These are phyloP conservation scores for Thera obeliscata DNA, from an alignment of 2,888 invertebrate genomes.

Conservation along the genomic window DNA sequence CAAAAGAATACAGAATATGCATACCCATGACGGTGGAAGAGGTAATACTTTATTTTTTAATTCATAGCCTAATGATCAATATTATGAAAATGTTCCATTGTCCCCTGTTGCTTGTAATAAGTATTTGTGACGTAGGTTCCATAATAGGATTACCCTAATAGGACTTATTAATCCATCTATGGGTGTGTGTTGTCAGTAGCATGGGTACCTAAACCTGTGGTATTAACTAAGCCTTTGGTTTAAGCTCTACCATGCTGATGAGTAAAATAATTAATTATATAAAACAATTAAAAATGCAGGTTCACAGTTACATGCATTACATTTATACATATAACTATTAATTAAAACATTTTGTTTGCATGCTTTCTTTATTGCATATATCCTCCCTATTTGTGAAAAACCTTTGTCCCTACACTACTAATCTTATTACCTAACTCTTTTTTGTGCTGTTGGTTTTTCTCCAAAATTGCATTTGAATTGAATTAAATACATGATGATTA, in stretches of 20 bases:
- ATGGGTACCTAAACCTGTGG: background rate
- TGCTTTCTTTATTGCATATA: too few relatives aligned
- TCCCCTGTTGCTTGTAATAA: background rate
- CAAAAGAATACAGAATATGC: constrained; percentile 95
- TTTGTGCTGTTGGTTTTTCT: too few relatives aligned
- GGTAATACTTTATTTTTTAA: constrained; percentile 79
- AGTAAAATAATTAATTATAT: too few relatives aligned
- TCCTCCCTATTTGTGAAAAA: too few relatives aligned
- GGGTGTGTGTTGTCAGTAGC: background rate
- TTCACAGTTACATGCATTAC: too few relatives aligned
- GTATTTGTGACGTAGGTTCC: background rate
- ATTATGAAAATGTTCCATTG: background rate
- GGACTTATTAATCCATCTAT: background rate
- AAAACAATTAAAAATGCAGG: too few relatives aligned
- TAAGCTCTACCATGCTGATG: background rate
- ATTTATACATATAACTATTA: too few relatives aligned
- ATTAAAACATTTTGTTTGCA: too few relatives aligned
- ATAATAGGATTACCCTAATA: background rate
- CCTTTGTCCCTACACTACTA: too few relatives aligned
- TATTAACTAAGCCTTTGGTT: background rate
- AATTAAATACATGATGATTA: too few relatives aligned
- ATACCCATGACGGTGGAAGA: constrained; percentile 97
- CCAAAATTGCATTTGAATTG: too few relatives aligned
- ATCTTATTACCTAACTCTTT: too few relatives aligned
- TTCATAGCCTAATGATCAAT: background rate